A percentile compares a stretch with the other conserved stretches of the same genome.
Evolutionary conservation across 2,113 vertebrate genomes (phyloP).

Genomic region (Myotis davidii): DNA sequence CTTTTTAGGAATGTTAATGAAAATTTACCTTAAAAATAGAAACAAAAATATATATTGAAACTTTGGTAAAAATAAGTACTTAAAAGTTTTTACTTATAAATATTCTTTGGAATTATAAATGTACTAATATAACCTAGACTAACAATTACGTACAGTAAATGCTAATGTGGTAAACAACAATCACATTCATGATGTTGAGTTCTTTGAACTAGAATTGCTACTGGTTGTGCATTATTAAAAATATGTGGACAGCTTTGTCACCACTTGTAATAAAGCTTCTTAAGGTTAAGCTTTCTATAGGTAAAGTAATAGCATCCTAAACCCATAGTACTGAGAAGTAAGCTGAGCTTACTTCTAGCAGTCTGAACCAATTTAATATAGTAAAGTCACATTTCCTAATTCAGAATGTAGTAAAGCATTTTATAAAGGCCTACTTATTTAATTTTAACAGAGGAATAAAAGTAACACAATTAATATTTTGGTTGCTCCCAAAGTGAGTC

Average conservation of each 20-base stretch:
- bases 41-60: slow-evolving; percentile 39
- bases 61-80: neutral
- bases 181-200: neutral
- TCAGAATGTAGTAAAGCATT: neutral
- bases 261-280: slow-evolving; percentile 19
- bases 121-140: neutral
- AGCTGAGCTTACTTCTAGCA: neutral
- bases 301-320: slow-evolving; percentile 1
- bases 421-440: neutral
- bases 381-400: slow-evolving; percentile 22
- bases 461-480: slow-evolving; percentile 29
- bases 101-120: slow-evolving; percentile 46
- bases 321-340: slow-evolving; percentile 45
- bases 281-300: slow-evolving; percentile 9
- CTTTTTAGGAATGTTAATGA: neutral
- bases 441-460: slow-evolving; percentile 9
- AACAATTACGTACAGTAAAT: neutral
- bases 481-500: neutral
- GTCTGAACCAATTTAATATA: slow-evolving; percentile 38
- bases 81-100: slow-evolving; percentile 7
- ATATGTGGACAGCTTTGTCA: slow-evolving; percentile 2
- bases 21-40: slow-evolving; percentile 56
- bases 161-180: neutral
- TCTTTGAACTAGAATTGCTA: slow-evolving; percentile 46
- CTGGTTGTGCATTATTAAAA: slow-evolving; percentile 43